Base-by-base conservation (phyloP, 2,113 vertebrate species). In the Calidris pygmaea region DNA sequence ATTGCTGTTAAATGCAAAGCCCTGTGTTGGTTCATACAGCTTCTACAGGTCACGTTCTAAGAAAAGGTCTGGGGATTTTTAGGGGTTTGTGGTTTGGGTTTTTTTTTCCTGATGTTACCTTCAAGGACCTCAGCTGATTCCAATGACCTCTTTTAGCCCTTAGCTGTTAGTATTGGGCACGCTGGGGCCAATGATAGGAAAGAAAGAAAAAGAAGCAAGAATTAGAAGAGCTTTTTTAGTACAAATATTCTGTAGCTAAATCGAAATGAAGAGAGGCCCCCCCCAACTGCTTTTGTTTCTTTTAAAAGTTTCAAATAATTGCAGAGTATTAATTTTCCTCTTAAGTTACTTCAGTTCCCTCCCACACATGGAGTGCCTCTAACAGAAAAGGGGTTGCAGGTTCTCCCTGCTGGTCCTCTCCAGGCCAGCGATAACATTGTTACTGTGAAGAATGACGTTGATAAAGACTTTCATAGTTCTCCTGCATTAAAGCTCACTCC, bases 301-400 rank as follows among this genome's bases (percentile, higher is more conserved):
- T 87, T 94, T 67, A 11, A 75, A 75, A 89, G 82, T 47, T 27
- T 76, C 30, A 58, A 35, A 26, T 84, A 85, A 79, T 87, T 79
- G 78, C 43, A 67, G 34, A 39, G 56, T 47, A 43, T 39, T 47
- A 55, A 87, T 90, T 84, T 87, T 91, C 53, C 65, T 90, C 18
- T 21, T 65, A 47, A 65, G 66, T 32, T 9, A 65, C 45, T 70
- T 85, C 32, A 77, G 50, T 67, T 86, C 34, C 56, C 34, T 82
- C 87, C 82, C 19, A 82, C 55, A 71, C 26, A 9, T 4, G 10
- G 12, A 56, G 37, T 22, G 14, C 39, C 37, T 67, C 24, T 58
- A 58, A 89, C 41, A 85, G 59, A 53, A 50, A 76, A 66, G 5
- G 53, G 17, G 20, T n/a, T 80, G 39, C 4, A 2, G 26, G 41